These are phyloP conservation scores for Atta colombica DNA, from an alignment of 1,140 invertebrate genomes.

Conservation along the genomic window DNA sequence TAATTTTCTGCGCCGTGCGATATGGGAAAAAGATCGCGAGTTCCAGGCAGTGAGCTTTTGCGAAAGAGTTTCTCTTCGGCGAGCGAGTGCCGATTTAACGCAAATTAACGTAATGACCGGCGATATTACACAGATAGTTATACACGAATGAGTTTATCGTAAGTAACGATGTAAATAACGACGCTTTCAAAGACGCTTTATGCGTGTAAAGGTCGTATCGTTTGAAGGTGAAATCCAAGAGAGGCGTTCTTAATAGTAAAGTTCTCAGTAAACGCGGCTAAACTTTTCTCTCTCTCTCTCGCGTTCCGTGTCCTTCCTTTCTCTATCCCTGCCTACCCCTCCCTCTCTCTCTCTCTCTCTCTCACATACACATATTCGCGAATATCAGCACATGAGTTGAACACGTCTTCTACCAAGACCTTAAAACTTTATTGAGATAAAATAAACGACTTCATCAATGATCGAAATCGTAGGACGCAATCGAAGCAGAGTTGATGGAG, in stretches of 20 bases:
- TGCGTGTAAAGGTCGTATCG: slow-evolving; percentile 24
- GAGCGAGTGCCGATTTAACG: slow-evolving; percentile 41
- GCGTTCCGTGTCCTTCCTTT: not conserved
- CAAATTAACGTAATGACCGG: slow-evolving; percentile 48
- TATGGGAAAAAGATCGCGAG: slow-evolving; percentile 24
- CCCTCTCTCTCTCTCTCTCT: not conserved
- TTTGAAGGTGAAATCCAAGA: slow-evolving; percentile 32
- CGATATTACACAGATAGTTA: slow-evolving; percentile 56
- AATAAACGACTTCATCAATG: slow-evolving; percentile 50
- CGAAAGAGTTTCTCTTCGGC: slow-evolving; percentile 7
- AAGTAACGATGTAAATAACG: slow-evolving; percentile 33
- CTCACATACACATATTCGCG: not conserved
- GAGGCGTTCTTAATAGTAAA: slow-evolving; percentile 29
- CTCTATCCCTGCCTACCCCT: not conserved
- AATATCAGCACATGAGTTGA: slow-evolving; percentile 31
- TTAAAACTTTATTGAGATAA: slow-evolving; percentile 54
- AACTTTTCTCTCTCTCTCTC: slow-evolving; percentile 28
- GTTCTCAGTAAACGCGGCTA: slow-evolving; percentile 40
- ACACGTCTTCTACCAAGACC: slow-evolving; percentile 44
- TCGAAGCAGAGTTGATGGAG: slow-evolving; percentile 5
- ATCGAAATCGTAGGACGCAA: slow-evolving; percentile 20
- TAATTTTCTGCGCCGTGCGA: slow-evolving; percentile 27
- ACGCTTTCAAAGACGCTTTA: slow-evolving; percentile 25
- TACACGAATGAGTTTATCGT: slow-evolving; percentile 40
- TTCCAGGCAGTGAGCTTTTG: slow-evolving; percentile 15